These are phyloP conservation scores for Gibbula magus DNA, from an alignment of 2,888 invertebrate genomes.

Conservation along the genomic window DNA sequence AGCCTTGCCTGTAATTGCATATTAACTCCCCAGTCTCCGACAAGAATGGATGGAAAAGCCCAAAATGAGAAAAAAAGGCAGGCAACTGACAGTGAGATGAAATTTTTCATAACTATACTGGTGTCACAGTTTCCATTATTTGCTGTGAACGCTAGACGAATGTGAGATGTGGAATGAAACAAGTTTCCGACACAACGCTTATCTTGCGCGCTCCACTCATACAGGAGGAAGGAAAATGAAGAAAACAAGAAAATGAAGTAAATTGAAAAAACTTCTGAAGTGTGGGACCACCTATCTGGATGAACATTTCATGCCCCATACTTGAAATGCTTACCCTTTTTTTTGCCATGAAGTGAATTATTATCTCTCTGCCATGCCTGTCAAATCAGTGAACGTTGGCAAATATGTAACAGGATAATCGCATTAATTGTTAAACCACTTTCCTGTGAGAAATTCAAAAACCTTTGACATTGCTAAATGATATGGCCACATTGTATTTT, in stretches of 20 bases:
- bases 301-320: not conserved
- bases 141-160: not conserved
- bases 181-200: no score
- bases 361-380: not conserved
- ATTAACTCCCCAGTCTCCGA: constrained; percentile 16
- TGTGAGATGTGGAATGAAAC: not conserved
- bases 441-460: not conserved
- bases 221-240: not conserved
- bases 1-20: constrained; percentile 18
- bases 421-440: not conserved
- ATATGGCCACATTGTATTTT: no score
- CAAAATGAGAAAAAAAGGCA: constrained; percentile 18
- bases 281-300: constrained; percentile 9
- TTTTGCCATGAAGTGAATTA: not conserved
- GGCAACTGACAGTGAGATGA: constrained; percentile 10
- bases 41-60: constrained; percentile 25
- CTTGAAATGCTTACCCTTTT: not conserved
- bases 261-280: not conserved
- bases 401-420: not conserved
- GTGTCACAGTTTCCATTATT: not conserved
- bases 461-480: no score
- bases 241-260: not conserved
- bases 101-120: constrained; percentile 6
- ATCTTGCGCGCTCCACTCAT: not conserved
- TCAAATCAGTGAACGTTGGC: not conserved